Evolutionary conservation across 2,113 vertebrate species (phyloP).

Genomic region (Hassar affinis): DNA sequence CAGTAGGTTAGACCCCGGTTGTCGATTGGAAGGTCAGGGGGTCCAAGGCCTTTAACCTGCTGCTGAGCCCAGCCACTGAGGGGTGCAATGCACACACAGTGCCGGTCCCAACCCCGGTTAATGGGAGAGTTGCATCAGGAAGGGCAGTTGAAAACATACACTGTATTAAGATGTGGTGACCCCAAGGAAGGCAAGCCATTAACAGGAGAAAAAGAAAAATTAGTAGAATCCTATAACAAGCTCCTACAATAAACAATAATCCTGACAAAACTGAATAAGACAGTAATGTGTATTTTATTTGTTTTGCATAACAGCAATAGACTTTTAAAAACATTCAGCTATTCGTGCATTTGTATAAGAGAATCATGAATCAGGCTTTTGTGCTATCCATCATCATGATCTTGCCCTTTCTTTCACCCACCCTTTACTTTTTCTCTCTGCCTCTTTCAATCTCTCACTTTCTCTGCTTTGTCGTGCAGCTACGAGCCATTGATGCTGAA

Average conservation of each 20-base stretch:
- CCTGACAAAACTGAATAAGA: neutral
- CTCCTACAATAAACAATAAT: neutral
- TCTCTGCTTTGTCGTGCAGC: slow-evolving; percentile 62
- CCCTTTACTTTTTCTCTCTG: neutral
- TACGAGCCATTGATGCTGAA: slow-evolving; percentile 92
- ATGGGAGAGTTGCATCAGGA: too few species aligned
- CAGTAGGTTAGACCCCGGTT: too few species aligned
- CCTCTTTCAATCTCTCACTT: neutral
- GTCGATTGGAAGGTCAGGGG: too few species aligned
- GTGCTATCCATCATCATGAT: neutral
- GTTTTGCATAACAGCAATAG: neutral
- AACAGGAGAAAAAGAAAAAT: too few species aligned
- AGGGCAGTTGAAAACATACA: too few species aligned
- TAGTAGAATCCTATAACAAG: neutral
- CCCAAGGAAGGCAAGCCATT: too few species aligned
- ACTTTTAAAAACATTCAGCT: neutral
- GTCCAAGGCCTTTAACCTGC: too few species aligned
- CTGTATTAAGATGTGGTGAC: too few species aligned
- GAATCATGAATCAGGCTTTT: slow-evolving; percentile 11
- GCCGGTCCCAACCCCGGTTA: too few species aligned
- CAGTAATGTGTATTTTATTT: neutral
- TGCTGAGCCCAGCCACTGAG: too few species aligned
- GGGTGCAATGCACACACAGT: too few species aligned
- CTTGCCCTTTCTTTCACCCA: neutral
- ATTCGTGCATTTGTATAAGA: neutral